These are phyloP conservation scores for Alectoris magna DNA, from an alignment of 2,797 vertebrate genomes.

Conservation along the genomic window DNA sequence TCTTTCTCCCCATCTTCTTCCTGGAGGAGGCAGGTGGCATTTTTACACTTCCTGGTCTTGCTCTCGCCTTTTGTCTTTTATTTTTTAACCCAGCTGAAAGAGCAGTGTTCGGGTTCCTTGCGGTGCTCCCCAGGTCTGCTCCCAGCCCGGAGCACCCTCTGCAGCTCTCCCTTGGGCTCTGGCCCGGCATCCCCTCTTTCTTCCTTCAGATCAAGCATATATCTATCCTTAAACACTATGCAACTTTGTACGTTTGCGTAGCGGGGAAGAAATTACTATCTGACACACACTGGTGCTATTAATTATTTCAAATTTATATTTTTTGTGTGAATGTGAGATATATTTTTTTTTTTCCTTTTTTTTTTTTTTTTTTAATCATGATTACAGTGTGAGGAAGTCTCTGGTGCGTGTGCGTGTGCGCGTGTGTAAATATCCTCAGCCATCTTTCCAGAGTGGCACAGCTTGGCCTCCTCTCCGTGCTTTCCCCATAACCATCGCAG, in stretches of 20 bases:
- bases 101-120: neutral
- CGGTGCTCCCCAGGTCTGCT: neutral
- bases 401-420: constrained; percentile 55
- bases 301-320: constrained; percentile 99
- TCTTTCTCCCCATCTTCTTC: neutral
- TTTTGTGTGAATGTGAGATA: constrained; percentile 92
- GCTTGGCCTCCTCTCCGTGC: constrained; percentile 71
- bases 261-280: constrained; percentile 91
- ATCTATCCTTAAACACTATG: constrained; percentile 90
- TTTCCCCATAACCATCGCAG: constrained; percentile 54
- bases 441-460: constrained; percentile 85
- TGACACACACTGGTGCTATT: constrained; percentile 99
- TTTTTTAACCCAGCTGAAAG: neutral
- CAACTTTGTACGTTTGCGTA: constrained; percentile 95
- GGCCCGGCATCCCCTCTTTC: constrained; percentile 42
- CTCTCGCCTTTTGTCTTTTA: neutral
- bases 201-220: constrained; percentile 72
- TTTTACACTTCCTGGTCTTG: neutral
- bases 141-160: constrained; percentile 16
- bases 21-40: neutral
- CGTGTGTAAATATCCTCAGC: constrained; percentile 91
- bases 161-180: constrained; percentile 33
- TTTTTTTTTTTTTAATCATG: constrained; percentile 76
- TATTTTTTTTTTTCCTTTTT: neutral
- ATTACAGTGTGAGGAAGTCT: constrained; percentile 88